phyloP scores from a whole-genome alignment of 2,888 invertebrate species.

The Mythimna pallens region DNA sequence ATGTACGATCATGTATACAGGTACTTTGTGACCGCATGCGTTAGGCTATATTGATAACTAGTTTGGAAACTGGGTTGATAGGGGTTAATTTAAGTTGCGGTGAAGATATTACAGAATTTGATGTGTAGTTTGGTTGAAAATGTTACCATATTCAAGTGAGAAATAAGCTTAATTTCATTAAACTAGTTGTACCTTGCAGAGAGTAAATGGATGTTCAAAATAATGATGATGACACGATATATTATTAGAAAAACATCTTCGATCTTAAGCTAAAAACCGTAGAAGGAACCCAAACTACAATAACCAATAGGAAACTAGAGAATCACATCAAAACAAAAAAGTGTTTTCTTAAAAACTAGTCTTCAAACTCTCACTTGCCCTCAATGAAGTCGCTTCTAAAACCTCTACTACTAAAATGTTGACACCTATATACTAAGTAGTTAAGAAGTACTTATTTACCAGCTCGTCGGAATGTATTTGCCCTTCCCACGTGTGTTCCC shows the following conservation, averaged over 20 bases:
- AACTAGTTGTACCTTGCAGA: not conserved
- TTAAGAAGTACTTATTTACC: conserved; percentile 74
- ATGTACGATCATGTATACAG: conserved; percentile 30
- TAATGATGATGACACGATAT: not conserved
- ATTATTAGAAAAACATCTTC: not conserved
- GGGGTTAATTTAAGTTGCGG: conserved; percentile 17
- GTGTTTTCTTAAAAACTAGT: not conserved
- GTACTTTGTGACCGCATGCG: conserved; percentile 38
- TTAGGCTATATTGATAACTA: conserved; percentile 13
- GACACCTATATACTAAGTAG: conserved; percentile 68
- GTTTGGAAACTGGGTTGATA: conserved; percentile 19
- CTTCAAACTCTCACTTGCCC: conserved; percentile 50
- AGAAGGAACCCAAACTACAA: not conserved
- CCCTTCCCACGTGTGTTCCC: conserved; percentile 78
- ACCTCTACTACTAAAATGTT: conserved; percentile 46
- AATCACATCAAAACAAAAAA: not conserved
- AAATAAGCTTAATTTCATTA: not conserved
- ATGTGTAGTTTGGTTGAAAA: not conserved
- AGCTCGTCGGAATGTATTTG: conserved; percentile 72
- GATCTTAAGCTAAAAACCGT: not conserved
- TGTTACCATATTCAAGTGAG: not conserved
- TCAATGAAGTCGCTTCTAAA: conserved; percentile 44
- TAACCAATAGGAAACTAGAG: not conserved
- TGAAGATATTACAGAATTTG: not conserved
- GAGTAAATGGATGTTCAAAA: not conserved